Base-by-base conservation (phyloP, 1,140 invertebrate species). In the Conopomorpha cramerella region DNA sequence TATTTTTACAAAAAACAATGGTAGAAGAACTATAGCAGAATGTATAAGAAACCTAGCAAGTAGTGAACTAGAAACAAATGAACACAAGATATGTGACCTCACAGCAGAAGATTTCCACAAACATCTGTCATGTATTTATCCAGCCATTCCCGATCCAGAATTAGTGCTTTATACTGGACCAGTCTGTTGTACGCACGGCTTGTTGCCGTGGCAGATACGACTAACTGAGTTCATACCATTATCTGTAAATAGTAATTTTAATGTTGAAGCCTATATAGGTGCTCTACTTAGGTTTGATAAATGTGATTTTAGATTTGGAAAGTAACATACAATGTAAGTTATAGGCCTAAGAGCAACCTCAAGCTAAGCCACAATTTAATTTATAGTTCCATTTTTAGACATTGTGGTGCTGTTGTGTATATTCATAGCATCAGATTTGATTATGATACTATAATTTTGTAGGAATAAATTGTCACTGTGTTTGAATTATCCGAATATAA, bases 161-260 rank as follows among this genome's bases (percentile, higher is more conserved):
- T 50, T 88, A 41, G 82, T 80, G 23, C 52, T 89, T 36, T 80
- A 84, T 51, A 85, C 79, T 52, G 86, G 85, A 14, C 58, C 78
- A 14, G 47, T 63, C 25, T 82, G 81, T 46, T 80, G 66, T 39
- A 83, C 84, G 25, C 79, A 79, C 55, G 85, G 84, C 38, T 73
- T 86, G 56, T 64, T 87, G 12, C 86, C 86, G 25, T 89, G 86
- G 87, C 86, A 88, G 49, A 84, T 86, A 47, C 79, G 82, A 72
- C 51, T 86, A 29, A 85, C 86, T 19, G 86, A 87, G 74, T 88
- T 89, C 67, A 59, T 85, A 64, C 82, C 77, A 64, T 46, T 86
- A 45, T 73, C 78, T 42, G 55, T 72, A 39, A 76, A 82, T 46
- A 63, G 80, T 53, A 77, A 55, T 52, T 41, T 87, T 43, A 77